Percentiles rank a stretch among this genome's conserved stretches.
Conservation (phyloP, 2,113 vertebrate genomes). For the Amphiprion ocellaris region DNA sequence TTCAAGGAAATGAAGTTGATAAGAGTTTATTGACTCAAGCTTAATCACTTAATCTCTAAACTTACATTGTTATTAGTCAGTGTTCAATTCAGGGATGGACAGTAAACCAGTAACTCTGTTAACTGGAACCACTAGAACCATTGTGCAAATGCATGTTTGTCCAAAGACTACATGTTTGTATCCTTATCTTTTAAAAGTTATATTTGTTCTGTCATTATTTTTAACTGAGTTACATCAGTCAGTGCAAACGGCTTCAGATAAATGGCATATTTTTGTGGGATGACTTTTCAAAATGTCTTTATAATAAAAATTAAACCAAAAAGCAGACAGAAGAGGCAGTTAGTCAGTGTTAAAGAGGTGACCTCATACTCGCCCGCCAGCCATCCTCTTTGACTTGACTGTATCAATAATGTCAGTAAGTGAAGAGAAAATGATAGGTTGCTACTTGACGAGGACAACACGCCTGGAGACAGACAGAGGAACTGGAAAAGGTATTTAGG, state of each 20-base stretch:
- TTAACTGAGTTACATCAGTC: too few species aligned
- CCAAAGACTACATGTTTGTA: background rate
- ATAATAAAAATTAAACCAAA: too few species aligned
- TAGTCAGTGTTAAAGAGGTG: background rate
- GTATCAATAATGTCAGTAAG: background rate
- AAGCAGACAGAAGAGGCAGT: background rate
- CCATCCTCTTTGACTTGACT: background rate
- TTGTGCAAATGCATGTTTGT: too few species aligned
- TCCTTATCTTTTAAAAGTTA: background rate
- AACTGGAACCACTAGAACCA: slow-evolving; percentile 11
- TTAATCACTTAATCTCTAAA: slow-evolving; percentile 14
- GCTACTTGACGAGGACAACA: slow-evolving; percentile 30
- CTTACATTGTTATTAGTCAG: slow-evolving; percentile 24
- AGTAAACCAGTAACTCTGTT: slow-evolving; percentile 4
- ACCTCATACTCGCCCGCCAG: background rate
- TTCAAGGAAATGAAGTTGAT: slow-evolving; percentile 31
- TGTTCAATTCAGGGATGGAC: background rate
- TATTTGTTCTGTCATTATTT: too few species aligned
- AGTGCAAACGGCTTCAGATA: too few species aligned
- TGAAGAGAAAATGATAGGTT: slow-evolving; percentile 17
- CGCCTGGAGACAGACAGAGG: slow-evolving; percentile 34
- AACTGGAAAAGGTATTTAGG: slow-evolving; percentile 45
- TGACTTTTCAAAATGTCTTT: too few species aligned
- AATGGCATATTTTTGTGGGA: too few species aligned
- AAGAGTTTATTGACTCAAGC: slow-evolving; percentile 8